A percentile compares a stretch with the other conserved stretches of the same genome.
phyloP scores from a whole-genome alignment of 2,888 invertebrate genomes.

The Strigamia crassipes region DNA sequence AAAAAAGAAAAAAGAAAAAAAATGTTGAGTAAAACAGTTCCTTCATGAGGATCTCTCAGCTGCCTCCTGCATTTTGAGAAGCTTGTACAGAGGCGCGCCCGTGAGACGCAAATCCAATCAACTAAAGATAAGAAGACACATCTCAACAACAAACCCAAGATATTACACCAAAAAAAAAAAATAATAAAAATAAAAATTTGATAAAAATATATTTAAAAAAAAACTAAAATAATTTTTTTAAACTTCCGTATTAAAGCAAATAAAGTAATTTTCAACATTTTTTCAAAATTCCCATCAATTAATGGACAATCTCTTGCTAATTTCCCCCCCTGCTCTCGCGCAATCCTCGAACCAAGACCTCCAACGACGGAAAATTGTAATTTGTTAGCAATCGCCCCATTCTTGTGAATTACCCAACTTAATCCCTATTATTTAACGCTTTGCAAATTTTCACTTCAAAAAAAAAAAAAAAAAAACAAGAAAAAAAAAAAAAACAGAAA shows the following conservation, averaged over 20 bases:
- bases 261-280: too few relatives aligned
- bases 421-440: constrained; percentile 35
- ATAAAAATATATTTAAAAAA: background rate
- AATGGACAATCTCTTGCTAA: background rate
- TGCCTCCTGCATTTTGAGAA: constrained; percentile 31
- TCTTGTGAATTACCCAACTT: constrained; percentile 19
- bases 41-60: constrained; percentile 23
- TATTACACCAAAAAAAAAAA: background rate
- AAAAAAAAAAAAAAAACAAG: background rate
- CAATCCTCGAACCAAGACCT: background rate
- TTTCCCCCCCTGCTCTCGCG: background rate
- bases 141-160: constrained; percentile 30
- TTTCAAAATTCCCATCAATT: too few relatives aligned
- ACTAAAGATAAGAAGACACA: constrained; percentile 22
- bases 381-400: background rate
- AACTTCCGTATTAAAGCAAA: too few relatives aligned
- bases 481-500: background rate
- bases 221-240: too few relatives aligned
- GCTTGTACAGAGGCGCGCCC: background rate
- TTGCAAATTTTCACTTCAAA: background rate
- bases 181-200: background rate
- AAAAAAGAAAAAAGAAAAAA: background rate
- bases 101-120: constrained; percentile 34
- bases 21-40: background rate
- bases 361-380: constrained; percentile 27